A percentile compares a stretch with the other conserved stretches of the same genome.
Conservation (phyloP, 2,797 vertebrate species). For the Cetoscarus ocellatus region DNA sequence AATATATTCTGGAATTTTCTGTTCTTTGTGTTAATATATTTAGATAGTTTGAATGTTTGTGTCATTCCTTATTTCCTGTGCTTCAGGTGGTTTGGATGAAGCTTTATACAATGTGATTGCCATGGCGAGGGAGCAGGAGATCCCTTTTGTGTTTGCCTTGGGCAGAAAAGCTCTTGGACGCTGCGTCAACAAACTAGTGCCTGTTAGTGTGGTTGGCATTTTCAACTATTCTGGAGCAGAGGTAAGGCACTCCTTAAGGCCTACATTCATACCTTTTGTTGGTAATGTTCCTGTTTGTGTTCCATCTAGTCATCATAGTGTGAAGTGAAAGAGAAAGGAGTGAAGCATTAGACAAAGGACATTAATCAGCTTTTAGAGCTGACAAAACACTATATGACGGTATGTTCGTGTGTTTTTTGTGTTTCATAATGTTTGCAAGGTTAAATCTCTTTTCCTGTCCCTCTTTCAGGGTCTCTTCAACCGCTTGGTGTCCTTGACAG, state of each 20-base stretch:
- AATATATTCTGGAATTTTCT: not conserved
- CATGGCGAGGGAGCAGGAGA: slow-evolving; percentile 98
- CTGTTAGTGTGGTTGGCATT: slow-evolving; percentile 98
- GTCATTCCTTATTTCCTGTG: slow-evolving; percentile 24
- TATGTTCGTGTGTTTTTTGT: not conserved
- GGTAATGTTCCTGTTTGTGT: not conserved
- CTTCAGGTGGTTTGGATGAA: slow-evolving; percentile 95
- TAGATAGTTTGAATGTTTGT: not conserved
- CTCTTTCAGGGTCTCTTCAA: slow-evolving; percentile 90
- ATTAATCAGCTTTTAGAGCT: no score
- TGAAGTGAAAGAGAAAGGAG: not conserved
- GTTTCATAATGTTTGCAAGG: not conserved
- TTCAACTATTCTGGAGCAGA: slow-evolving; percentile 97
- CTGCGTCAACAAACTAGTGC: slow-evolving; percentile 98
- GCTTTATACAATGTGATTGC: slow-evolving; percentile 97
- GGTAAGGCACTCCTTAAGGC: slow-evolving; percentile 77
- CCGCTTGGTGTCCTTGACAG: slow-evolving; percentile 93
- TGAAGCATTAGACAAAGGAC: not conserved
- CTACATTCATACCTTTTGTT: not conserved
- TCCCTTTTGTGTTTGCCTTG: slow-evolving; percentile 97
- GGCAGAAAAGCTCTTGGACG: slow-evolving; percentile 97
- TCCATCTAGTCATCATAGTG: not conserved
- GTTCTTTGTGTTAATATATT: not conserved
- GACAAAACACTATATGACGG: no score
- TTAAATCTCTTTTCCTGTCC: not conserved